phyloP scores from a whole-genome alignment of 2,797 vertebrate genomes.

The Gallinago stenura region DNA sequence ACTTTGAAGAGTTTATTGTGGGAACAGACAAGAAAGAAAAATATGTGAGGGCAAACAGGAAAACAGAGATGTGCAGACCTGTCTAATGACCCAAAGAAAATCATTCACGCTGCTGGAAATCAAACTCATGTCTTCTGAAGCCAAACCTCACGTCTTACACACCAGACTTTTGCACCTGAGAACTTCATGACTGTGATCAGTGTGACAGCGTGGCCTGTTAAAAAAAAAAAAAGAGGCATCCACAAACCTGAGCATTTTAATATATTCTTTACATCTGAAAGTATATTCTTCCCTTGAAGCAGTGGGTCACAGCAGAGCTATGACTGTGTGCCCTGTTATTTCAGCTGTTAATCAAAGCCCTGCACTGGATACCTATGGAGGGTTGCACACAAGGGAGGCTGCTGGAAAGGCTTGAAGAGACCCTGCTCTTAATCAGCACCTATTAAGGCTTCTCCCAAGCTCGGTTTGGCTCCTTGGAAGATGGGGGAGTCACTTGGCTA shows the following conservation, averaged over 20 bases:
- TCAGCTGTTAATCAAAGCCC: neutral
- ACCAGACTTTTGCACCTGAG: neutral
- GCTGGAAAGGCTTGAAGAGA: neutral
- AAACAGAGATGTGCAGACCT: neutral
- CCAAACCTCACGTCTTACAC: neutral
- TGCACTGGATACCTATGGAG: neutral
- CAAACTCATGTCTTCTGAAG: neutral
- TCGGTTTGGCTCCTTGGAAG: neutral
- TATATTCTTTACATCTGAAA: neutral
- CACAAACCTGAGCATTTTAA: neutral
- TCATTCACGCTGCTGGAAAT: neutral
- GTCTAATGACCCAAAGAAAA: neutral
- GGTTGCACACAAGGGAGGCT: neutral
- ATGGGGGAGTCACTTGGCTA: neutral
- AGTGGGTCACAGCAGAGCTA: neutral
- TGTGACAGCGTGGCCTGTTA: neutral
- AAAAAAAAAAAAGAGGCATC: neutral
- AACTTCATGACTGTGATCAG: neutral
- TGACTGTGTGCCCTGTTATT: neutral
- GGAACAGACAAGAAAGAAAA: constrained; percentile 10
- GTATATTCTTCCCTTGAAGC: neutral
- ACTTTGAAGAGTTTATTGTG: neutral
- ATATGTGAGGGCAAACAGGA: neutral
- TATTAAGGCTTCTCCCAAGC: neutral
- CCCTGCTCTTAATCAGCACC: neutral